Base-by-base conservation (phyloP, 2,888 invertebrate species). In the Halocaridina rubra region DNA sequence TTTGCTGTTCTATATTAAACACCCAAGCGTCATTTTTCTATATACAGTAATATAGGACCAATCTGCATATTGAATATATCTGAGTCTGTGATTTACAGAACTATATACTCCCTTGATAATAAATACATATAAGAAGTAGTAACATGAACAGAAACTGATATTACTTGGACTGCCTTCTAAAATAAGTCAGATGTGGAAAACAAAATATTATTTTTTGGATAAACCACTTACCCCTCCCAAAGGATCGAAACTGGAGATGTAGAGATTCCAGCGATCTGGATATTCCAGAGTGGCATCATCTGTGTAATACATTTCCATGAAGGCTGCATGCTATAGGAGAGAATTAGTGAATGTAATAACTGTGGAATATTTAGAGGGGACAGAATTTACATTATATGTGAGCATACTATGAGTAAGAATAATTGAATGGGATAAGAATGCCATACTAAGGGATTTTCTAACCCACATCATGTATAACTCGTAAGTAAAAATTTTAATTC, bases 191-290 rank as follows among this genome's bases (percentile, higher is more conserved):
- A 0, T 19, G 1, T 1, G 16, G 0, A 27, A 24, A 19, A 24
- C 2, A 67, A 19, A 22, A 19, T 8, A 0, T 7, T 24, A 67
- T 10, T 46, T n/a, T n/a, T n/a, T n/a, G n/a, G n/a, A n/a, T n/a
- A n/a, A 46, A 59, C 29, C 22, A 76, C 81, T 69, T 8, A 81
- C 81, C n/a, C 57, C 88, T 81, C 71, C 89, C 71, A 76, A 19
- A 8, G 89, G 88, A 57, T 90, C 89, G 80, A 90, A 90, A 53
- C 88, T 89, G n/a, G 90, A 89, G 61, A 90, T 81, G 84, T 89
- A 90, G 5, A 90, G 82, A 8, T 89, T 90, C 88, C 88, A 89
- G 13, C 86, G 61, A n/a, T 89, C 88, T 2, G 75, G 78, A 30
- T 84, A 81, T 1, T 85, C 87, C 3, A 81, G 64, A 16, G 76